phyloP scores from a whole-genome alignment of 2,888 invertebrate genomes.

The Dioctria linearis region DNA sequence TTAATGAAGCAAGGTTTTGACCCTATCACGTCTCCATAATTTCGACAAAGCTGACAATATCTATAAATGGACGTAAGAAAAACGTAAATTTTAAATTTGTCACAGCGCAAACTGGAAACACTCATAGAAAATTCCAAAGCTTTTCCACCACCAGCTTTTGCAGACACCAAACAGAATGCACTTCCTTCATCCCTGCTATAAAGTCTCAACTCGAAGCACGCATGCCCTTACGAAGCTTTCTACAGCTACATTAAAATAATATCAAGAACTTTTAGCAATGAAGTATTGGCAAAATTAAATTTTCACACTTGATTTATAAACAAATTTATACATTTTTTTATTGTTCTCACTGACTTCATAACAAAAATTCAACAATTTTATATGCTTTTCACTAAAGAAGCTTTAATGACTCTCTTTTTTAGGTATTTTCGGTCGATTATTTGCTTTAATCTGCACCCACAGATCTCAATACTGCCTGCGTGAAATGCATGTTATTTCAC shows the following conservation, averaged over 20 bases:
- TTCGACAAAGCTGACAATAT: background rate
- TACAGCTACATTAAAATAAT: background rate
- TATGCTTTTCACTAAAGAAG: background rate
- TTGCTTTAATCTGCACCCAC: background rate
- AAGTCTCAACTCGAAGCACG: background rate
- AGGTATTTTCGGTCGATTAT: no score
- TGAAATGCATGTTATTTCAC: background rate
- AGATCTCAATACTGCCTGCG: background rate
- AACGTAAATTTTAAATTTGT: background rate
- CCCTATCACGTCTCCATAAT: background rate
- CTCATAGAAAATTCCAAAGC: background rate
- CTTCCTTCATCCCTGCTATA: conserved; percentile 6
- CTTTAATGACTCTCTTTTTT: background rate
- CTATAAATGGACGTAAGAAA: background rate
- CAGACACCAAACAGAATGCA: conserved; percentile 21
- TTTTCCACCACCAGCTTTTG: conserved; percentile 16
- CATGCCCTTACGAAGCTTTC: conserved; percentile 42
- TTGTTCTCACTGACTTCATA: background rate
- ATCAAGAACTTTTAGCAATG: background rate
- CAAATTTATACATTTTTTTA: background rate
- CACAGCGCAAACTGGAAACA: background rate
- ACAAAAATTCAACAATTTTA: background rate
- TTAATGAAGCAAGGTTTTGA: background rate
- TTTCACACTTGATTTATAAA: background rate
- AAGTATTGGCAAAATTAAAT: background rate